Base-by-base conservation (phyloP, 2,888 invertebrate genomes). In the Folsomia manolachei region DNA sequence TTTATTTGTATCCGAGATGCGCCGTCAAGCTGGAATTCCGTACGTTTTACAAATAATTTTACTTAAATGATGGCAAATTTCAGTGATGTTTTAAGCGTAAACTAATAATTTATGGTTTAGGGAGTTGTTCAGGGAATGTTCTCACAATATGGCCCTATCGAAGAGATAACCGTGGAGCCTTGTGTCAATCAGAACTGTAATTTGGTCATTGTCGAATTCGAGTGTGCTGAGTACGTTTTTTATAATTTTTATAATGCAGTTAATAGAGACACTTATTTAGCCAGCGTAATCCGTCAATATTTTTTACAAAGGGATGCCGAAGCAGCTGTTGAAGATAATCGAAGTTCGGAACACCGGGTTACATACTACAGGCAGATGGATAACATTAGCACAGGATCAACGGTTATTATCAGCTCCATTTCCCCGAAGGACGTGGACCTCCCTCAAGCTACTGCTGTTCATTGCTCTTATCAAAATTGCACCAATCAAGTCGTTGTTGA, bases 251-350 rank as follows among this genome's bases (percentile, higher is more conserved):
- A 56, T 39, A 9, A 63, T 25, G 63, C 9, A 21, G 24, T 63
- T 24, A 63, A 63, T 64, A 27, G n/a, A 7, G 18, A 56, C 26
- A 27, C 19, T 27, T n/a, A 64, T 56, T 14, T 56, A n/a, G n/a
- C n/a, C n/a, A n/a, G n/a, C n/a, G n/a, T n/a, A n/a, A n/a, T n/a
- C n/a, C n/a, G n/a, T n/a, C n/a, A n/a, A 56, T 19, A 56, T 64
- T 60, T 4, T 62, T 64, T 64, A 18, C 27, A n/a, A 14, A 64
- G 64, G 14, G 64, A 64, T 27, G 64, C 64, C 18, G 64, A 2
- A 25, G 64, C 27, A 14, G 27, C 39, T 27, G 64, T 64, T 4
- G 27, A 27, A 26, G 64, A 39, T n/a, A 25, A 56, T 19, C 7
- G n/a, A n/a, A 19, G 21, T 19, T 56, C 56, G 7, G 56, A 56